phyloP scores from a whole-genome alignment of 2,113 vertebrate genomes.

The Proterorhinus semilunaris region DNA sequence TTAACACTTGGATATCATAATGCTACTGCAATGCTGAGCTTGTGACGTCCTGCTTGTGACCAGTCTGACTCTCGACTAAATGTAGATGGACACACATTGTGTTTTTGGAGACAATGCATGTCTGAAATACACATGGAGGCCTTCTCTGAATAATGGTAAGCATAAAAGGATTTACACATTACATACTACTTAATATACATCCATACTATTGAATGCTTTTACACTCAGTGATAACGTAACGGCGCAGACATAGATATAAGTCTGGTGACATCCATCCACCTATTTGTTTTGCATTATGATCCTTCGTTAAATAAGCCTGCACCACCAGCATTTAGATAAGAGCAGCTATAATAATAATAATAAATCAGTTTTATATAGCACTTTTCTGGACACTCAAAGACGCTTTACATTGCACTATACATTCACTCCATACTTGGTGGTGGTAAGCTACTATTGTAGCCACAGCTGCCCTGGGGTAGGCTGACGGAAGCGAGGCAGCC shows the following conservation, averaged over 20 bases:
- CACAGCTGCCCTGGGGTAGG: too few relatives aligned
- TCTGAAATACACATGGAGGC: slow-evolving; percentile 20
- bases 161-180: slow-evolving; percentile 44
- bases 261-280: slow-evolving; percentile 18
- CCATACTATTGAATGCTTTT: slow-evolving; percentile 26
- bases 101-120: slow-evolving; percentile 31
- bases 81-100: slow-evolving; percentile 7
- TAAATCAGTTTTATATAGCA: too few relatives aligned
- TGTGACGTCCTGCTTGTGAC: slow-evolving; percentile 34
- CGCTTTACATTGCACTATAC: too few relatives aligned
- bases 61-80: slow-evolving; percentile 36
- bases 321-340: slow-evolving; percentile 6
- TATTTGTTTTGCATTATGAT: slow-evolving; percentile 48
- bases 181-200: slow-evolving; percentile 1
- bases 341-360: slow-evolving; percentile 32
- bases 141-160: neutral
- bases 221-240: slow-evolving; percentile 49
- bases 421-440: too few relatives aligned
- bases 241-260: slow-evolving; percentile 20
- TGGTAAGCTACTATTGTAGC: too few relatives aligned
- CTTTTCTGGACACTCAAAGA: too few relatives aligned
- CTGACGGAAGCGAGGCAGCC: too few relatives aligned
- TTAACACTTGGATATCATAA: slow-evolving; percentile 61
- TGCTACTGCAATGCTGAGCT: slow-evolving; percentile 36
- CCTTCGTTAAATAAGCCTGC: slow-evolving; percentile 34